A percentile compares a stretch with the other conserved stretches of the same genome.
Evolutionary conservation across 2,113 vertebrate genomes (phyloP).

Genomic region (Orthonyx spaldingii): DNA sequence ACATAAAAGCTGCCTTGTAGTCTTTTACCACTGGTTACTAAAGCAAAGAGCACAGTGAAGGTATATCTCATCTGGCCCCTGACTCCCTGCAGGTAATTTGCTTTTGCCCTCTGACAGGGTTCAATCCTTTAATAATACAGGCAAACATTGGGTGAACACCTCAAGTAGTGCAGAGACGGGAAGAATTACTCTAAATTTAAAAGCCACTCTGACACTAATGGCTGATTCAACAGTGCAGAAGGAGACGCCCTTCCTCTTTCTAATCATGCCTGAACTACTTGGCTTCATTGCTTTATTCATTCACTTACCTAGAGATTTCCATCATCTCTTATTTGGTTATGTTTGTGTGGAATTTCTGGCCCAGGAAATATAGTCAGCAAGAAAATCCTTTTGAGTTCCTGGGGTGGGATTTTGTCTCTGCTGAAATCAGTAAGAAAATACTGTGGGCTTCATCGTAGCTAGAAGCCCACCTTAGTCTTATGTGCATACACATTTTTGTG

Average conservation of each 20-base stretch:
- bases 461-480: not conserved
- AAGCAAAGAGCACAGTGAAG: constrained; percentile 25
- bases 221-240: not conserved
- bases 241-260: constrained; percentile 1
- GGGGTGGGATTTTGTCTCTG: not conserved
- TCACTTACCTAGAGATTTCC: not conserved
- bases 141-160: constrained; percentile 42
- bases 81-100: constrained; percentile 58
- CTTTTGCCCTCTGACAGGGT: constrained; percentile 51
- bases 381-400: not conserved
- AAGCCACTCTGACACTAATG: constrained; percentile 30
- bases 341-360: not conserved
- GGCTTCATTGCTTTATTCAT: constrained; percentile 4
- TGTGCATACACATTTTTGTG: fast-evolving
- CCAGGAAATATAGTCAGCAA: not conserved
- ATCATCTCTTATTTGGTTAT: not conserved
- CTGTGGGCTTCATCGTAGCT: not conserved
- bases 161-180: not conserved
- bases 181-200: constrained; percentile 41
- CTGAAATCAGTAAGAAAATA: not conserved
- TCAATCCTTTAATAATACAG: constrained; percentile 56
- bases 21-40: constrained; percentile 20
- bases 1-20: constrained; percentile 55
- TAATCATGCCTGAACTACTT: not conserved
- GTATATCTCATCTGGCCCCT: constrained; percentile 36